These are phyloP conservation scores for Epinotia demarniana DNA, from an alignment of 2,888 invertebrate species.

Conservation along the genomic window DNA sequence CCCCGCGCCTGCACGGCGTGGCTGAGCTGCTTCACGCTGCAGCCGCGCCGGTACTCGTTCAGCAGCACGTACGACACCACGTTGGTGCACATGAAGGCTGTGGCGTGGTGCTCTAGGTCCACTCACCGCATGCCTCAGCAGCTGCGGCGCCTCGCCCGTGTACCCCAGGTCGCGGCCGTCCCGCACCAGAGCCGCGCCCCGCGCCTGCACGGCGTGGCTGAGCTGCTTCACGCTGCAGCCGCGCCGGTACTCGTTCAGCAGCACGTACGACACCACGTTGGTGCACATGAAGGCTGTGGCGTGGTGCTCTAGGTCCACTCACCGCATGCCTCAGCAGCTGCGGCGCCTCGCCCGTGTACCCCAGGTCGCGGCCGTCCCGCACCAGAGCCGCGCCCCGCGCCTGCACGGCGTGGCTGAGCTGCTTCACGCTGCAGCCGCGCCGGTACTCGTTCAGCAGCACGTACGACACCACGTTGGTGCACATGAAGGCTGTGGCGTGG, in stretches of 20 bases:
- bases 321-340: constrained; percentile 91
- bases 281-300: constrained; percentile 96
- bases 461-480: constrained; percentile 95
- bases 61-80: constrained; percentile 93
- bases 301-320: constrained; percentile 67
- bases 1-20: constrained; percentile 68
- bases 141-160: constrained; percentile 88
- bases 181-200: constrained; percentile 85
- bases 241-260: constrained; percentile 90
- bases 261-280: constrained; percentile 93
- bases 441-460: constrained; percentile 92
- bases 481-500: constrained; percentile 94
- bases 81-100: constrained; percentile 97
- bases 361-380: constrained; percentile 88
- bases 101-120: constrained; percentile 80
- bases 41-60: constrained; percentile 90
- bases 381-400: constrained; percentile 85
- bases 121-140: constrained; percentile 89
- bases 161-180: constrained; percentile 91
- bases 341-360: constrained; percentile 89
- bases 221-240: constrained; percentile 76
- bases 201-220: constrained; percentile 51
- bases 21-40: constrained; percentile 50
- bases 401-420: constrained; percentile 52
- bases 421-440: constrained; percentile 78